Base-by-base conservation (phyloP, 2,797 vertebrate species). In the Holocentrus rufus region DNA sequence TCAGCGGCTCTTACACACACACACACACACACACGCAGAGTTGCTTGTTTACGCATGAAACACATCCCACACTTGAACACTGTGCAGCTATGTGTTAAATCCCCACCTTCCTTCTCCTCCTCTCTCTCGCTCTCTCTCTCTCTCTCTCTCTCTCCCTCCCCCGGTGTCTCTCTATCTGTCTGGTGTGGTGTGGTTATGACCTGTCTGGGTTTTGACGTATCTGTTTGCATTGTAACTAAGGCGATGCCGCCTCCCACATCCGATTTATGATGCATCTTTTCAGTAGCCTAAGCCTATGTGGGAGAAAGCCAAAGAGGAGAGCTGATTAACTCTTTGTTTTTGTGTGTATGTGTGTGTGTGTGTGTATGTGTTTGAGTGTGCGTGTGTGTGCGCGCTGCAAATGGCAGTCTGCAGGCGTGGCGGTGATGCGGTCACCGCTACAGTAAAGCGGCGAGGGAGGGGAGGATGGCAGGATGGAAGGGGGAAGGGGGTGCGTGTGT, bases 181-280 rank as follows among this genome's bases (percentile, higher is more conserved):
- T 89, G 74, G 56, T 65, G 10, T 23, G 47, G 18, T 39, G 81
- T 81, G 72, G 72, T 82, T 80, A 5, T 89, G 89, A 91, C 88
- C 86, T 89, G 90, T 92, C 90, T 91, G 85, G 86, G 76, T 74
- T 90, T 85, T 90, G 89, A 90, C 80, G 83, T 77, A 83, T 84
- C 53, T 77, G 78, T 84, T 85, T 85, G 77, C 64, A 75, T 85
- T 81, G 80, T 72, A 77, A 76, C 79, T 72, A 54, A 57, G 70
- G 73, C 61, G 13, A 52, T 68, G 77, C 56, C 47, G 71, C 86
- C 85, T 83, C 87, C 85, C 81, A 88, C 88, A 73, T 85, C 70
- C 53, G 22, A 72, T 74, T 77, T 77, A 67, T 72, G 74, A 87
- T 76, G 78, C 77, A 30, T 80, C 64, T 81, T 80, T 72, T 30